Base-by-base conservation (phyloP, 2,113 vertebrate species). In the Lampris incognitus region DNA sequence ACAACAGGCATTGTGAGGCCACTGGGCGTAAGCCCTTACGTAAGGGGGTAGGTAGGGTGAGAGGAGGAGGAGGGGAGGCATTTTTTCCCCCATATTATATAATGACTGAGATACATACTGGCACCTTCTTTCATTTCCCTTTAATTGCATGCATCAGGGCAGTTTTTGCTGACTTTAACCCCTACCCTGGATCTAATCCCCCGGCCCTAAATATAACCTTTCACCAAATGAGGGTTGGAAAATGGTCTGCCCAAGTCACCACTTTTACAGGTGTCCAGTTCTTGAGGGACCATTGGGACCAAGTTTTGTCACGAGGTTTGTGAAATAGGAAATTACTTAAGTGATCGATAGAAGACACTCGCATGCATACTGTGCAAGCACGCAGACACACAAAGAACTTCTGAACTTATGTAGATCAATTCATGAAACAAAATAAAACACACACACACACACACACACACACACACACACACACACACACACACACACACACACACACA, bases 151-250 rank as follows among this genome's bases (percentile, higher is more conserved):
- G 24, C 24, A 24, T 24, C 24, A 24, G 24, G 24, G 24, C 24
- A 0, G 0, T 24, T 24, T 24, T 24, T 24, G 24, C 52, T 4
- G n/a, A 55, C n/a, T 13, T 5, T 55, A 11, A 41, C 42, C 24
- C 38, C 58, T 46, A 9, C 44, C 83, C 39, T 11, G 13, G 24
- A 62, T 62, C 41, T 13, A 62, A 62, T 11, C 41, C 40, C 60
- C 44, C 5, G 10, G 4, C 36, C 72, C 87, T 91, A 91, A 85
- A 89, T 91, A 88, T 89, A 89, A 89, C 83, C 82, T 71, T 44
- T 66, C 48, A 82, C 89, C 89, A 83, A 86, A 85, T 81, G 75
- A 66, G 89, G 89, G 79, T 68, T 88, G 87, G 87, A 91, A 91
- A 89, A 52, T 54, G 0, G 8, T 40, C 36, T 41, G 37, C 6